Base-by-base conservation (phyloP, 2,888 invertebrate genomes). In the Nomada lathburiana region DNA sequence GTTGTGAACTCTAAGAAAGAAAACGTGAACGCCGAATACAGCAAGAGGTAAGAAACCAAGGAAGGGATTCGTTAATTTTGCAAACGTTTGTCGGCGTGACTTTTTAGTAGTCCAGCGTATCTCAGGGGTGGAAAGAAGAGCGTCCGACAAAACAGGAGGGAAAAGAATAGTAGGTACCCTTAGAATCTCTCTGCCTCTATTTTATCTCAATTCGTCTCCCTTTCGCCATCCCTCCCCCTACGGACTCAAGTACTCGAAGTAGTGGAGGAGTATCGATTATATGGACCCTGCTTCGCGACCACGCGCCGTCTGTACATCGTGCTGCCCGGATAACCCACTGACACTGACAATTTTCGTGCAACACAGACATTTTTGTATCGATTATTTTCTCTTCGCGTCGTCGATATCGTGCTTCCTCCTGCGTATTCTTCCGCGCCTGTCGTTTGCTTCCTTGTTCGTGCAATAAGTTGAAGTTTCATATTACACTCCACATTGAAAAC, bases 211-310 rank as follows among this genome's bases (percentile, higher is more conserved):
- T 79, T 75, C 82, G 76, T 88, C 82, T 81, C 78, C 69, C 77
- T 81, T 76, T 79, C 80, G 68, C 65, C 86, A 50, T 77, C 62
- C 70, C 71, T 75, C 70, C 68, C 71, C 68, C 73, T 60, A 78
- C 71, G 36, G 84, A 80, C 83, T 78, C 78, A 70, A 78, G 76
- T 83, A 81, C 83, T 86, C 87, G 79, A 86, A 85, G 82, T 83
- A 83, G 72, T 73, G 71, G 84, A 47, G 47, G 47, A 85, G 80
- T 90, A 91, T 91, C 91, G 91, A 91, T 91, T 89, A 88, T 84
- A 84, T 83, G 88, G 85, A 86, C 82, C 87, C 65, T 79, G 82
- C 76, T 84, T 83, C 78, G 79, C 80, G 86, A 80, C 86, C 80
- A 80, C 83, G 73, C 84, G 80, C 79, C 82, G 82, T 80, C 79